A percentile compares a stretch with the other conserved stretches of the same genome.
These are phyloP conservation scores for Tetramorium bicarinatum DNA, from an alignment of 2,888 invertebrate genomes.

Conservation along the genomic window DNA sequence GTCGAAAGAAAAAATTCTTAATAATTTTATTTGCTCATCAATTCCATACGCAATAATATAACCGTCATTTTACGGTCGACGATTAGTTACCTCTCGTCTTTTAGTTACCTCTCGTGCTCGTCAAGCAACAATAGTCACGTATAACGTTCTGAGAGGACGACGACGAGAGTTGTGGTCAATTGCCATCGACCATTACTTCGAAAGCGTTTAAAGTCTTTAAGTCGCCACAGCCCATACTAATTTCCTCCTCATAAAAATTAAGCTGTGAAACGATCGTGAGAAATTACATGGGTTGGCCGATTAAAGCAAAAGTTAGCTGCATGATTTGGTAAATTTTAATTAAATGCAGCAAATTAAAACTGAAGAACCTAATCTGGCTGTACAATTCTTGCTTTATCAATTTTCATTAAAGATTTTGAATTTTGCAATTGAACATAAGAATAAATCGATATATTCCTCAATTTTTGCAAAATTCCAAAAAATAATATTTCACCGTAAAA, in stretches of 20 bases:
- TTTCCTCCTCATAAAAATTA: slow-evolving; percentile 68
- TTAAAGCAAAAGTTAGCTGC: not conserved
- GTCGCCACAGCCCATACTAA: slow-evolving; percentile 68
- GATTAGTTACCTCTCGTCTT: slow-evolving; percentile 67
- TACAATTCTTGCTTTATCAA: not conserved
- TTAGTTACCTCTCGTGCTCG: slow-evolving; percentile 52
- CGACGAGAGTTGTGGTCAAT: slow-evolving; percentile 61
- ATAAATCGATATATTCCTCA: not conserved
- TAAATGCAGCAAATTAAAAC: not conserved
- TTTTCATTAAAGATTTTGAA: not conserved
- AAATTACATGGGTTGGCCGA: slow-evolving; percentile 39
- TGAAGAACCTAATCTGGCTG: not conserved
- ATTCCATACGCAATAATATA: slow-evolving; percentile 1
- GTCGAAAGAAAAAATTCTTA: not conserved
- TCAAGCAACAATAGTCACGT: slow-evolving; percentile 66
- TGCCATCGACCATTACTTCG: slow-evolving; percentile 57
- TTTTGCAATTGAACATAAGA: not conserved
- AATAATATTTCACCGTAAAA: not conserved
- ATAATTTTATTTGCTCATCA: not conserved
- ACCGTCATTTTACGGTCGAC: slow-evolving; percentile 73
- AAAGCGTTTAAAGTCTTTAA: slow-evolving; percentile 65
- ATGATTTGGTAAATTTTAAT: not conserved
- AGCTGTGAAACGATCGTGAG: slow-evolving; percentile 54
- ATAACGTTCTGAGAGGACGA: slow-evolving; percentile 50
- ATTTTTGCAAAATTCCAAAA: not conserved